Conservation (phyloP, 2,888 invertebrate genomes). For the Luperina testacea region DNA sequence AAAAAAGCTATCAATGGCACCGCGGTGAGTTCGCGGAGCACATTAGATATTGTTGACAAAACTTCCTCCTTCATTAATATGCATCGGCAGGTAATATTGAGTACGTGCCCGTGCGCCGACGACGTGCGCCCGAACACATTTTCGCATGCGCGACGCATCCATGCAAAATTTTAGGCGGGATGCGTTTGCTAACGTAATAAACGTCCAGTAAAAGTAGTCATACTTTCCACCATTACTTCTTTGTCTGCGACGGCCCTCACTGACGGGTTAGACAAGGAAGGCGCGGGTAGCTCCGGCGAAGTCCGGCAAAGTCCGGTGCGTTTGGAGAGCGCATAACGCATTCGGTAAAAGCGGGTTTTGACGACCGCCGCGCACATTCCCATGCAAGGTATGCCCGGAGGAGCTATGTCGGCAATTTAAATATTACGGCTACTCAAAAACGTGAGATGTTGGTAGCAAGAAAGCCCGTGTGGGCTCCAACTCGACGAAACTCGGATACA, state of each 20-base stretch:
- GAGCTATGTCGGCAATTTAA: constrained; percentile 89
- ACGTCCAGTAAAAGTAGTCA: constrained; percentile 82
- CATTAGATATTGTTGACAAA: constrained; percentile 90
- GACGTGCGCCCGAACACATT: constrained; percentile 73
- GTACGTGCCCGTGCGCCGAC: constrained; percentile 85
- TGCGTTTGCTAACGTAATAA: constrained; percentile 86
- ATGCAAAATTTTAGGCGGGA: constrained; percentile 90
- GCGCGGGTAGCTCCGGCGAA: constrained; percentile 57
- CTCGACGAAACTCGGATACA: constrained; percentile 83
- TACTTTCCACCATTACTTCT: constrained; percentile 83
- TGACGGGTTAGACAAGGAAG: constrained; percentile 84
- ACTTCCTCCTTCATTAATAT: constrained; percentile 89
- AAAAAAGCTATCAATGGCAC: constrained; percentile 87
- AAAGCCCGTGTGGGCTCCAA: constrained; percentile 86
- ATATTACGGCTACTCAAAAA: constrained; percentile 90
- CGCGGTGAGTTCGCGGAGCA: constrained; percentile 84
- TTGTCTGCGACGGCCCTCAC: constrained; percentile 77
- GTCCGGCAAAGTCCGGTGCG: constrained; percentile 73
- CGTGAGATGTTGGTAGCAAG: constrained; percentile 88
- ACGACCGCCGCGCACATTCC: constrained; percentile 88
- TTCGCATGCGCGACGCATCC: constrained; percentile 89
- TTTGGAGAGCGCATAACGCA: constrained; percentile 85
- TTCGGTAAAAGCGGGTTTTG: constrained; percentile 88
- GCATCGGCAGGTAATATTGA: constrained; percentile 88
- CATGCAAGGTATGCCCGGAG: constrained; percentile 89